Conservation (phyloP, 2,888 invertebrate species). For the Zaprionus lineosus region DNA sequence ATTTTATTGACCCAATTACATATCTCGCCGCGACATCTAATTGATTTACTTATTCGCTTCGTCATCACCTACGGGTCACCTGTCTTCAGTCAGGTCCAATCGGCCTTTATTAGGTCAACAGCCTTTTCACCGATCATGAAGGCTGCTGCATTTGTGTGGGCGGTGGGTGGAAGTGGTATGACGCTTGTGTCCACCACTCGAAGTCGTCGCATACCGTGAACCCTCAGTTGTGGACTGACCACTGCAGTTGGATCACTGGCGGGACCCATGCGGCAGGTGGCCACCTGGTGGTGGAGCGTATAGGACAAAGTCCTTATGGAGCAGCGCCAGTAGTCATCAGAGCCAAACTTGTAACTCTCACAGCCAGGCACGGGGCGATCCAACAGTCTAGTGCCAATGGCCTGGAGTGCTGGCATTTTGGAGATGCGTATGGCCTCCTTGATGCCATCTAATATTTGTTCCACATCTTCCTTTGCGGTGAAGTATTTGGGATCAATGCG, state of each 20-base stretch:
- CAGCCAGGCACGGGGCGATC: slow-evolving; percentile 85
- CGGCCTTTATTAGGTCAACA: slow-evolving; percentile 85
- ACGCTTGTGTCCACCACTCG: slow-evolving; percentile 88
- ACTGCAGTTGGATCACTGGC: slow-evolving; percentile 85
- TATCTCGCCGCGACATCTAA: background rate
- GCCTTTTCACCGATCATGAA: slow-evolving; percentile 89
- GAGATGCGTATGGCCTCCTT: slow-evolving; percentile 86
- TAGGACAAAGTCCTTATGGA: slow-evolving; percentile 85
- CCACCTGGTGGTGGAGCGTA: slow-evolving; percentile 87
- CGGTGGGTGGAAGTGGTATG: slow-evolving; percentile 86
- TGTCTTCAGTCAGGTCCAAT: no score
- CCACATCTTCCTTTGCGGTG: slow-evolving; percentile 82
- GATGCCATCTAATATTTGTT: slow-evolving; percentile 85
- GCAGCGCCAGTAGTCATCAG: slow-evolving; percentile 89
- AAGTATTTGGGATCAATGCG: slow-evolving; percentile 86
- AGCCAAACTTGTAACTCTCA: slow-evolving; percentile 83
- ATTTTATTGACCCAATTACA: slow-evolving; percentile 63
- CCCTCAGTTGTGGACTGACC: slow-evolving; percentile 86
- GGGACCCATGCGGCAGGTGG: slow-evolving; percentile 89
- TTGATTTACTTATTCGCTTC: no score
- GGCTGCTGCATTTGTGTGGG: slow-evolving; percentile 88
- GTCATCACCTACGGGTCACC: slow-evolving; percentile 15
- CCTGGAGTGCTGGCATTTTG: slow-evolving; percentile 85
- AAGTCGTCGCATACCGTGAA: slow-evolving; percentile 85
- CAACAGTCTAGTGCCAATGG: slow-evolving; percentile 84